phyloP scores from a whole-genome alignment of 2,797 vertebrate species.

The Tokudaia muenninki region DNA sequence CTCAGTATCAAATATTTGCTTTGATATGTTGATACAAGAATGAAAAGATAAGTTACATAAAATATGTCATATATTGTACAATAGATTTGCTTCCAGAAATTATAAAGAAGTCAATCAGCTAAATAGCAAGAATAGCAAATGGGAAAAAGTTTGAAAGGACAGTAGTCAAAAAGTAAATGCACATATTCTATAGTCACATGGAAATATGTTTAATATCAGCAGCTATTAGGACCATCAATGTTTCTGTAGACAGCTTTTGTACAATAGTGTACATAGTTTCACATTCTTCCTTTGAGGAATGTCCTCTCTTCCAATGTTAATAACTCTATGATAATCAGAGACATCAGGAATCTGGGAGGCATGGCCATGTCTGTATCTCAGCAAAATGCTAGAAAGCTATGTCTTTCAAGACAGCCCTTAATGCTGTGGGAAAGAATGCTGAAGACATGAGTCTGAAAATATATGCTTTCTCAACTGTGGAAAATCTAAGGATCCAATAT shows the following conservation, averaged over 20 bases:
- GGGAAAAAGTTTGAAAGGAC: neutral
- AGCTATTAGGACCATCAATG: neutral
- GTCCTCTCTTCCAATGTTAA: neutral
- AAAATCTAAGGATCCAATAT: neutral
- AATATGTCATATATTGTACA: neutral
- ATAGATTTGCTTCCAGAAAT: neutral
- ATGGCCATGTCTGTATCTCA: neutral
- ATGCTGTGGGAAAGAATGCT: neutral
- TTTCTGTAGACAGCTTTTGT: neutral
- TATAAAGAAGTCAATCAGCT: neutral
- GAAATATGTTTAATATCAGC: neutral
- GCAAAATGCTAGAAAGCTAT: neutral
- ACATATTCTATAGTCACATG: neutral
- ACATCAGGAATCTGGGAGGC: neutral
- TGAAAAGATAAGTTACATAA: neutral
- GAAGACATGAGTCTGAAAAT: neutral
- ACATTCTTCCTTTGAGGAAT: neutral
- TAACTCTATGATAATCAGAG: neutral
- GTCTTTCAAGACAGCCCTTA: neutral
- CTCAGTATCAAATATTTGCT: neutral
- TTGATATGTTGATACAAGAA: constrained; percentile 8
- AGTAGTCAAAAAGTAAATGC: neutral
- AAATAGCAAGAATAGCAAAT: neutral
- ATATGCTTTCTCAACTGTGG: neutral
- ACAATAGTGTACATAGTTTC: neutral